A percentile compares a stretch with the other conserved stretches of the same genome.
phyloP scores from a whole-genome alignment of 1,140 invertebrate genomes.

The Drosophila neocordata region DNA sequence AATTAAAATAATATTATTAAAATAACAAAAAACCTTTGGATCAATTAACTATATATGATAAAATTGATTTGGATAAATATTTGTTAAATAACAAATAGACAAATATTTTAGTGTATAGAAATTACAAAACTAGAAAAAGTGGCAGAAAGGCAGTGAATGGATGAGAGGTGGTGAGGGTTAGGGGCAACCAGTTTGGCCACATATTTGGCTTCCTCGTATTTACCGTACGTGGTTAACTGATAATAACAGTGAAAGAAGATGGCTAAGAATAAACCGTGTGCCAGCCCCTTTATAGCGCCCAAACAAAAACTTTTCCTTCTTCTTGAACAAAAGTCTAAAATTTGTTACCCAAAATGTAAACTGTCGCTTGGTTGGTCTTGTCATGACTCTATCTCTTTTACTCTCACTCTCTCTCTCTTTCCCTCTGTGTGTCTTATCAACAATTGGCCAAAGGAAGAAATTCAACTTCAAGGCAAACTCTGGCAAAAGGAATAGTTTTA shows the following conservation, averaged over 20 bases:
- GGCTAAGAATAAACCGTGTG: background rate
- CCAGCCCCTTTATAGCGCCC: background rate
- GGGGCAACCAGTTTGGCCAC: background rate
- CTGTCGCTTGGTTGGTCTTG: conserved; percentile 69
- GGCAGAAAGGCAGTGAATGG: background rate
- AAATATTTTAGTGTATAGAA: background rate
- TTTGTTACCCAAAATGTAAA: conserved; percentile 74
- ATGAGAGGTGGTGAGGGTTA: background rate
- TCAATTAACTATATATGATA: too few species aligned
- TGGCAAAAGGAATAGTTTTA: conserved; percentile 69
- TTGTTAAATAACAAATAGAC: too few species aligned
- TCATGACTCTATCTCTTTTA: background rate
- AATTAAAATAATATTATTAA: too few species aligned
- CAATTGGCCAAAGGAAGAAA: conserved; percentile 53
- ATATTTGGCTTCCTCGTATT: conserved; percentile 18
- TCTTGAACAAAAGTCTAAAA: conserved; percentile 73
- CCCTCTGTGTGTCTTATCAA: conserved; percentile 57
- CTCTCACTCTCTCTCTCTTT: background rate
- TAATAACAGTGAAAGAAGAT: conserved; percentile 43
- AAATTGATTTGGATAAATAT: too few species aligned
- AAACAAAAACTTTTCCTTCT: conserved; percentile 25
- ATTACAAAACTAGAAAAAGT: background rate
- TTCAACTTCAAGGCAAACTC: background rate
- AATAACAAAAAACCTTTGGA: too few species aligned
- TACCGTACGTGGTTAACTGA: conserved; percentile 61